Conservation (phyloP, 2,113 vertebrate genomes). For the Strigops habroptila region DNA sequence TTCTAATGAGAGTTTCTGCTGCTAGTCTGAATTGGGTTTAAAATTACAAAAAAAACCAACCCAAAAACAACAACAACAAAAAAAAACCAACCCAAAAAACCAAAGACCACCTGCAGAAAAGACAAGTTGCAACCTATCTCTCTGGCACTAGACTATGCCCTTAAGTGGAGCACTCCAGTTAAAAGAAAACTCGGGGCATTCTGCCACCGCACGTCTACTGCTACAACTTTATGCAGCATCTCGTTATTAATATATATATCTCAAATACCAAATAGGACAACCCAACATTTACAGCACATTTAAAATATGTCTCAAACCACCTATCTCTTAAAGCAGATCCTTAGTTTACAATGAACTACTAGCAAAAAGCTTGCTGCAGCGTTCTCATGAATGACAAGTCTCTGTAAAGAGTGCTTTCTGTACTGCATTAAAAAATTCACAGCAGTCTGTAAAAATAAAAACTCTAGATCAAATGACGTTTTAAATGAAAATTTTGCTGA, state of each 20-base stretch:
- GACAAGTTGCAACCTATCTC: slow-evolving; percentile 68
- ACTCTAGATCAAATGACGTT: slow-evolving; percentile 34
- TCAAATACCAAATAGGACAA: slow-evolving; percentile 36
- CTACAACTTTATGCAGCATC: slow-evolving; percentile 48
- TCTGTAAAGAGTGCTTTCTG: slow-evolving; percentile 29
- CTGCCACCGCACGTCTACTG: slow-evolving; percentile 29
- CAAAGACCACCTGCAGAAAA: slow-evolving; percentile 69
- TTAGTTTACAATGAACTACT: not conserved
- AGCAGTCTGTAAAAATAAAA: slow-evolving; percentile 53
- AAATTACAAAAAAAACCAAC: not conserved
- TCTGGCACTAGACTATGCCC: slow-evolving; percentile 61
- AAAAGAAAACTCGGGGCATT: slow-evolving; percentile 52
- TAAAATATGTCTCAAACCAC: slow-evolving; percentile 24
- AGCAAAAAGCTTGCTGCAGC: slow-evolving; percentile 14
- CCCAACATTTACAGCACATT: slow-evolving; percentile 18
- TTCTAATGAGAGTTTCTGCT: slow-evolving; percentile 41
- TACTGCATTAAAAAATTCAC: slow-evolving; percentile 36
- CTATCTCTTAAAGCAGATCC: slow-evolving; percentile 16
- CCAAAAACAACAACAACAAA: not conserved
- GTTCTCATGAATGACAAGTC: slow-evolving; percentile 21
- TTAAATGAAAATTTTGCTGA: slow-evolving; percentile 40
- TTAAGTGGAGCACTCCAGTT: slow-evolving; percentile 48
- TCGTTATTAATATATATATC: slow-evolving; percentile 33
- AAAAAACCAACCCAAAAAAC: not conserved
- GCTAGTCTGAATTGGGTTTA: slow-evolving; percentile 42